These are phyloP conservation scores for Turnix velox DNA, from an alignment of 2,113 vertebrate species.

Conservation along the genomic window DNA sequence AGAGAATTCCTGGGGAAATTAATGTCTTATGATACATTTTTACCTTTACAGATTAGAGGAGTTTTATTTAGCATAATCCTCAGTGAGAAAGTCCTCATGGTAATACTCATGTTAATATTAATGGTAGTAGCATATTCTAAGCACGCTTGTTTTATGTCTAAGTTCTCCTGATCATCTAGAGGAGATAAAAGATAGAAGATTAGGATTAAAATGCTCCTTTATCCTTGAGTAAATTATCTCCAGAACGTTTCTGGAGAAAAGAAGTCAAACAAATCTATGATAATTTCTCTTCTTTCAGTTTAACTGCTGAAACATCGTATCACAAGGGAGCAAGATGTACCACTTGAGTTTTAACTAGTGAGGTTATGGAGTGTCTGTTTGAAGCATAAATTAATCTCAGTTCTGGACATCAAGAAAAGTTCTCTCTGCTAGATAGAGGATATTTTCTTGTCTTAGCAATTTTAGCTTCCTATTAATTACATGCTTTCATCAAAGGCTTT, in stretches of 20 bases:
- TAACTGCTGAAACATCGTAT: not conserved
- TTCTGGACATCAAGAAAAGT: not conserved
- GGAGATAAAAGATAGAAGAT: not conserved
- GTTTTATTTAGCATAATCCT: not conserved
- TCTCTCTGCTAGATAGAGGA: not conserved
- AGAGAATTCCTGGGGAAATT: not conserved
- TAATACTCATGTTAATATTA: not conserved
- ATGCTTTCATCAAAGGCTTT: not conserved
- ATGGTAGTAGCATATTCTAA: not conserved
- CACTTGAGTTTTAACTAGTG: not conserved
- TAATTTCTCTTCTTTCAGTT: not conserved
- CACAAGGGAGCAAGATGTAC: not conserved
- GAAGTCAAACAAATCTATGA: not conserved
- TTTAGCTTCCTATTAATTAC: not conserved
- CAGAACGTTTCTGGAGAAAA: not conserved
- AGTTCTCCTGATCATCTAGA: not conserved
- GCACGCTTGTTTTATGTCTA: accelerated
- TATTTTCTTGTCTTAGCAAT: not conserved
- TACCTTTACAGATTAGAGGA: not conserved
- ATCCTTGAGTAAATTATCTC: not conserved
- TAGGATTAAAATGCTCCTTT: not conserved
- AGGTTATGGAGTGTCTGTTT: not conserved
- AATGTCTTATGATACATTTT: not conserved
- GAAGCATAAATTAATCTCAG: not conserved
- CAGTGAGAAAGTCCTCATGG: not conserved